A percentile compares a stretch with the other conserved stretches of the same genome.
Evolutionary conservation across 2,888 invertebrate species (phyloP).

Genomic region (Drosophila suboccidentalis): DNA sequence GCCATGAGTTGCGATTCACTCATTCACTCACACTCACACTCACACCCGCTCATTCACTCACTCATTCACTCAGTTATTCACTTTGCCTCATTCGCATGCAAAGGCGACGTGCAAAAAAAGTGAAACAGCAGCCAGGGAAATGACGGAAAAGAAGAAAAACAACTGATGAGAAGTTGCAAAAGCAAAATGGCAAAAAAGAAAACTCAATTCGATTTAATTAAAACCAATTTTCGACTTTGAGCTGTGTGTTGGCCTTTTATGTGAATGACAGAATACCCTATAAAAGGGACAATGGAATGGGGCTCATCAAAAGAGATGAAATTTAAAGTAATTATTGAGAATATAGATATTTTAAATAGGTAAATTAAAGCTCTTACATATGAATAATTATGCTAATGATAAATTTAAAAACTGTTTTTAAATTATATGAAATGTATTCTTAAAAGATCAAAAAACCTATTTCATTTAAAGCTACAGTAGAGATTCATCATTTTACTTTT

Average conservation of each 20-base stretch:
- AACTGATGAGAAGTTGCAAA: constrained; percentile 24
- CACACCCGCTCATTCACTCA: constrained; percentile 35
- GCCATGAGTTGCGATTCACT: constrained; percentile 76
- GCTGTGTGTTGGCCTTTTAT: constrained; percentile 30
- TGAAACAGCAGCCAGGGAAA: constrained; percentile 37
- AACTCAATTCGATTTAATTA: constrained; percentile 82
- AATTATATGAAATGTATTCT: too few relatives aligned
- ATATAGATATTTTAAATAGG: neutral
- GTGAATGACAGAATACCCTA: constrained; percentile 35
- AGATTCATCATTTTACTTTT: too few relatives aligned
- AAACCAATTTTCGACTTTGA: constrained; percentile 79
- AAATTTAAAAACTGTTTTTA: too few relatives aligned
- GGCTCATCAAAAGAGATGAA: neutral
- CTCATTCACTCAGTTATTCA: constrained; percentile 41
- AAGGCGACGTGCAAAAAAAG: constrained; percentile 59
- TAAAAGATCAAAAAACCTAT: too few relatives aligned
- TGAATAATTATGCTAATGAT: too few relatives aligned
- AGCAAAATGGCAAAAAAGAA: constrained; percentile 18
- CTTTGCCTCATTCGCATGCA: constrained; percentile 57
- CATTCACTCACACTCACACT: constrained; percentile 42
- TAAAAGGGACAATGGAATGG: neutral
- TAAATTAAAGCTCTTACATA: too few relatives aligned
- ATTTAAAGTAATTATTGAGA: neutral
- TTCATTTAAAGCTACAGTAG: too few relatives aligned
- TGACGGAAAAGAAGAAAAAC: constrained; percentile 42